A percentile compares a stretch with the other conserved stretches of the same genome.
Evolutionary conservation across 2,888 invertebrate species (phyloP).

Genomic region (Lasius fuliginosus): DNA sequence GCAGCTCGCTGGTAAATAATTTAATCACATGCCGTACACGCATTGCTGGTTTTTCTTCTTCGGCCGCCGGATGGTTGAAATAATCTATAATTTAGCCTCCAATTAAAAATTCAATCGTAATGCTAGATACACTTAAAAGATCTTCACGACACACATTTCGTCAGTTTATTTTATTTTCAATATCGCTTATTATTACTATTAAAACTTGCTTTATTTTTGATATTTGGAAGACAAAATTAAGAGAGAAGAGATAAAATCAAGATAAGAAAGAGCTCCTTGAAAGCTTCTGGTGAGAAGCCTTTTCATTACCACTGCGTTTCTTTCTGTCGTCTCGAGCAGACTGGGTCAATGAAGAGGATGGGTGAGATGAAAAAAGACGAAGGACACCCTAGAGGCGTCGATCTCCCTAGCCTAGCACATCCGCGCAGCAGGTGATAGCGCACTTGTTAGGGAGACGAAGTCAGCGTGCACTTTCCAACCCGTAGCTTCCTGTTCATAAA

Average conservation of each 20-base stretch:
- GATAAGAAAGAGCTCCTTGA: constrained; percentile 40
- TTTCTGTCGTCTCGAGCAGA: constrained; percentile 57
- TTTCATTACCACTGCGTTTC: constrained; percentile 60
- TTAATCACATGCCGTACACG: constrained; percentile 38
- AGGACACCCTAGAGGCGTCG: constrained; percentile 53
- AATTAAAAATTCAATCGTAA: background rate
- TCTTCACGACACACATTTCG: background rate
- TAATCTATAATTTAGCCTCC: background rate
- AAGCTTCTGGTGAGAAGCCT: constrained; percentile 53
- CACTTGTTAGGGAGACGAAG: constrained; percentile 33
- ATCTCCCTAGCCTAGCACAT: constrained; percentile 36
- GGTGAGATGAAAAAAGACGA: constrained; percentile 60
- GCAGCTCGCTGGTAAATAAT: constrained; percentile 49
- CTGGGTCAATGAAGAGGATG: constrained; percentile 57
- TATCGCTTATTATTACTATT: background rate
- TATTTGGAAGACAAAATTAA: no score
- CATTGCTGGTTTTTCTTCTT: constrained; percentile 13
- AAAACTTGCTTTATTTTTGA: background rate
- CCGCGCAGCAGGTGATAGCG: constrained; percentile 12
- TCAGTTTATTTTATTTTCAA: background rate
- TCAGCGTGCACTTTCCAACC: constrained; percentile 20
- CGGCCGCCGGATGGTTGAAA: background rate
- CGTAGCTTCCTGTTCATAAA: constrained; percentile 42
- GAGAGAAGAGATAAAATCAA: constrained; percentile 51
- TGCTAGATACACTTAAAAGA: background rate